A percentile compares a stretch with the other conserved stretches of the same genome.
phyloP scores from a whole-genome alignment of 2,113 vertebrate species.

The pig (Sus scrofa) region DNA sequence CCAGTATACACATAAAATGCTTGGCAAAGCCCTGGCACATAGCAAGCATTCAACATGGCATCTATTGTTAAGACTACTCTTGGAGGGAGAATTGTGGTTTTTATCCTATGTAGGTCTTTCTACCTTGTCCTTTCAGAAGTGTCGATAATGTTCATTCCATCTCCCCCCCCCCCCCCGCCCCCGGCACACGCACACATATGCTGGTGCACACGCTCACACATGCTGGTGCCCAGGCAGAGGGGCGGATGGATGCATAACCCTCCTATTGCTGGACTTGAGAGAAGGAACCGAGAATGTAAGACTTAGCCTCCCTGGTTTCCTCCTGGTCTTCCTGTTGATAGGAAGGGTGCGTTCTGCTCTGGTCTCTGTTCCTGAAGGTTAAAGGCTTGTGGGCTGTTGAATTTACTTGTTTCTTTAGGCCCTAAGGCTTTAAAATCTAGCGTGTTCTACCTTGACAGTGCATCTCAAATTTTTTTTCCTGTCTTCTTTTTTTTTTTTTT shows the following conservation, averaged over 20 bases:
- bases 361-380: too few species aligned
- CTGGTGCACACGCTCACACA: neutral
- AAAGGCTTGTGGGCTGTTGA: neutral
- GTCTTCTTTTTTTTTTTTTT: too few species aligned
- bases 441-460: neutral
- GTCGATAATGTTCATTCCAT: neutral
- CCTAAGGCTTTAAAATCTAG: neutral
- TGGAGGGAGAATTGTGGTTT: neutral
- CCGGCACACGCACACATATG: neutral
- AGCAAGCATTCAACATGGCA: neutral
- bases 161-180: rapidly evolving
- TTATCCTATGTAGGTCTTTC: neutral
- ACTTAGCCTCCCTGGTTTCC: neutral
- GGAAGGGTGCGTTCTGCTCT: neutral
- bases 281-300: neutral
- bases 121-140: neutral
- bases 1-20: rapidly evolving
- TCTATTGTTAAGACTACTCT: rapidly evolving
- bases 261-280: neutral
- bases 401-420: neutral
- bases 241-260: neutral
- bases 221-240: neutral
- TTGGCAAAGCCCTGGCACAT: neutral
- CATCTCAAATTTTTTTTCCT: too few species aligned
- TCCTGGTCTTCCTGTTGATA: neutral